Evolutionary conservation across 2,888 invertebrate species (phyloP).

Genomic region (Blastobasis adustella): DNA sequence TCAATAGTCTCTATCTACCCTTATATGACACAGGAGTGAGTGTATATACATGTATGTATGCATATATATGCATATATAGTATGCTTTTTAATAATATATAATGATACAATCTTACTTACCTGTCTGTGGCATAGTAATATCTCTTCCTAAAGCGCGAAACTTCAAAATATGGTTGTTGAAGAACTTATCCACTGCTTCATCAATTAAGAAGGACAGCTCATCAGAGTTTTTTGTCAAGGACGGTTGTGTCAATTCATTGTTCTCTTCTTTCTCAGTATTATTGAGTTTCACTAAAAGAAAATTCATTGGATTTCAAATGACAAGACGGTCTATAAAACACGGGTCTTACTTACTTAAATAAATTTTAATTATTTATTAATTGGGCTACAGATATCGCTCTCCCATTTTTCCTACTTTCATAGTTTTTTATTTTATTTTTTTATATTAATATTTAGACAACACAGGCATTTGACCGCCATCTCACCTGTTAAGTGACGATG

Average conservation of each 20-base stretch:
- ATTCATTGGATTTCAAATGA: not conserved
- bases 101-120: conserved; percentile 30
- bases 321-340: too few species aligned
- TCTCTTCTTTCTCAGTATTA: conserved; percentile 21
- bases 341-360: too few species aligned
- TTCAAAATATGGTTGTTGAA: conserved; percentile 72
- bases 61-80: too few species aligned
- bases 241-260: conserved; percentile 9
- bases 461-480: too few species aligned
- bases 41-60: not conserved
- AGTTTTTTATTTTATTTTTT: too few species aligned
- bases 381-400: too few species aligned
- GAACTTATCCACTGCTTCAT: conserved; percentile 70
- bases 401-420: too few species aligned
- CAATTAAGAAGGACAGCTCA: conserved; percentile 57
- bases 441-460: too few species aligned
- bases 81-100: not conserved
- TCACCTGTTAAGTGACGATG: too few species aligned
- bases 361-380: too few species aligned
- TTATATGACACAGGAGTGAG: not conserved
- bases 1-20: not conserved
- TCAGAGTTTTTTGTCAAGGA: conserved; percentile 23
- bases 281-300: conserved; percentile 43
- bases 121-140: conserved; percentile 42
- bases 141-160: conserved; percentile 48